Percentiles rank a stretch among this genome's conserved stretches.
Evolutionary conservation across 2,113 vertebrate genomes (phyloP).

Genomic region (Picathartes gymnocephalus): DNA sequence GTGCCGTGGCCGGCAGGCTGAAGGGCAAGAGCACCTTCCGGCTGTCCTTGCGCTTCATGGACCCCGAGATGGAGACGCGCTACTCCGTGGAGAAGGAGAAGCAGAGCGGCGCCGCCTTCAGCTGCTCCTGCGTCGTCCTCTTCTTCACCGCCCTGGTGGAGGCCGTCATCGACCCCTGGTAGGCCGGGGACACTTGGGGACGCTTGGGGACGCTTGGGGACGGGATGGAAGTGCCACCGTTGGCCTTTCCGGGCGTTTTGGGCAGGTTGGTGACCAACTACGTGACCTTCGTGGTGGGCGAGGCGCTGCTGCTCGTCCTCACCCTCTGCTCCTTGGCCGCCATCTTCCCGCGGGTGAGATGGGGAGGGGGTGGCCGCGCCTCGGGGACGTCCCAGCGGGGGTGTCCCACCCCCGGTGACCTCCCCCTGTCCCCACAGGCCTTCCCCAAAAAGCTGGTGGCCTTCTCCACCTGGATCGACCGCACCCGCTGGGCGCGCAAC

Average conservation of each 20-base stretch:
- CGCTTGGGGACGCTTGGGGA: too few relatives aligned
- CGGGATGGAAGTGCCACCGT: too few relatives aligned
- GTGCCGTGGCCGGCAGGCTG: background rate
- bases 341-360: background rate
- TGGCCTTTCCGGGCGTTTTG: too few relatives aligned
- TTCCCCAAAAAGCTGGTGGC: background rate
- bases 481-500: background rate
- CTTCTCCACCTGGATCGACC: background rate
- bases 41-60: background rate
- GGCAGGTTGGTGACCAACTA: background rate
- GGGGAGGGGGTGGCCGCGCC: too few relatives aligned
- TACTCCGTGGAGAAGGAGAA: background rate
- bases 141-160: background rate
- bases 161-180: background rate
- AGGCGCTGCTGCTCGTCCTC: background rate
- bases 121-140: background rate
- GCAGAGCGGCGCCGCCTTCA: background rate
- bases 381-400: background rate
- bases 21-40: background rate
- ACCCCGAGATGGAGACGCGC: background rate
- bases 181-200: accelerated
- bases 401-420: background rate
- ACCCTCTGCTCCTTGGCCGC: background rate
- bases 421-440: background rate
- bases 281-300: background rate